Evolutionary conservation across 2,113 vertebrate species (phyloP), one percentile per base, ranked within the genome.

Genomic region (Pteropus alecto): DNA sequence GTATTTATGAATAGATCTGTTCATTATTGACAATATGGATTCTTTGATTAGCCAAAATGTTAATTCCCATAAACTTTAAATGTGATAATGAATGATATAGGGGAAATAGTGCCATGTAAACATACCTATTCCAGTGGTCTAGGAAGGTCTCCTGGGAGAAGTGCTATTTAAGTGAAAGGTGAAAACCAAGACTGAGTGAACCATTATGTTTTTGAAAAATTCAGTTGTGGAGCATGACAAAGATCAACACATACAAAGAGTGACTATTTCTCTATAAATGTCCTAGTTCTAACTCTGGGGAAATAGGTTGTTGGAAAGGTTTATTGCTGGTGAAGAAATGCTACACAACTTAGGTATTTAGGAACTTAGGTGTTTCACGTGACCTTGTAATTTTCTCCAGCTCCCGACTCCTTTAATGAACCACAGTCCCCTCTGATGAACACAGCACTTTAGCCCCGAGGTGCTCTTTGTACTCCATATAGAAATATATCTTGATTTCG

Each of bases 401-500:
- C 24, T 46, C 41, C 43, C 18, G 0, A 41, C 22, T 86, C 19
- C 10, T 79, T 33, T 33, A 84, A 71, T 58, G 24, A 63, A 46
- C 67, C 33, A 78, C 28, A 74, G 6, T 68, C 22, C 15, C 54
- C 6, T 61, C 22, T 83, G 41, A 33, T 30, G 41, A 87, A 78
- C 61, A 60, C 2, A 73, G 5, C 41, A 87, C 56, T 94, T 67
- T 18, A 43, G 48, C 21, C 35, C 18, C 43, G 51, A 87, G 16
- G 24, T 38, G 14, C 30, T 82, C 28, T 83, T 54, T 79, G 24
- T 87, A 68, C 54, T 87, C 30, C 18, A 6, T 41, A 46, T 71
- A 70, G 90, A 85, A 90, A 56, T 82, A 1, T 68, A 85, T 35
- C 78, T 96, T 84, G 76, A 93, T 70, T 96, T 95, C 87, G 26